Percentiles rank a stretch among this genome's conserved stretches.
Evolutionary conservation across 2,113 vertebrate species (phyloP).

Genomic region (Glareola pratincola): DNA sequence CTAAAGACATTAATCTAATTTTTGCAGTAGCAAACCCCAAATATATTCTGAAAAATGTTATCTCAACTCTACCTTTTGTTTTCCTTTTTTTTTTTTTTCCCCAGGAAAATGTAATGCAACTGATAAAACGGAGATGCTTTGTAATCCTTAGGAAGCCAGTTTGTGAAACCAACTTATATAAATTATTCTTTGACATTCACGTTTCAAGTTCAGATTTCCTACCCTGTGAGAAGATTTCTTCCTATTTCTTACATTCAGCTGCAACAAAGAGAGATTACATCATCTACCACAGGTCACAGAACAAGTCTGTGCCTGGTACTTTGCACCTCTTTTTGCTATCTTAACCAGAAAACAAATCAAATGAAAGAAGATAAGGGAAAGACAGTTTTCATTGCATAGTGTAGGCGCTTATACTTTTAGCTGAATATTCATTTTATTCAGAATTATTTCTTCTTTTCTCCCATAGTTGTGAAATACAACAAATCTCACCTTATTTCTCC

Average conservation of each 20-base stretch:
- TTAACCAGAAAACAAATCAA: not conserved
- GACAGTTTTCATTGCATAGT: not conserved
- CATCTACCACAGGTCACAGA: not conserved
- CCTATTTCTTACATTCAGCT: not conserved
- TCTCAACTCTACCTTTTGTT: not conserved
- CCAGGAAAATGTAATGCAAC: not conserved
- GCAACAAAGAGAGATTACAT: not conserved
- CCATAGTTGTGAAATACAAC: not conserved
- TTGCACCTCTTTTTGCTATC: not conserved
- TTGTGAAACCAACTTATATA: not conserved
- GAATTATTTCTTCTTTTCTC: not conserved
- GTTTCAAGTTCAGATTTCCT: not conserved
- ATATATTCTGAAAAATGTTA: not conserved
- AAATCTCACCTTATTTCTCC: not conserved
- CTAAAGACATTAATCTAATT: not conserved
- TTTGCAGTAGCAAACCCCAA: not conserved
- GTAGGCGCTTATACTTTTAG: not conserved
- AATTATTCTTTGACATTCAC: not conserved
- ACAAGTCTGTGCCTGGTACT: not conserved
- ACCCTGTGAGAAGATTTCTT: not conserved
- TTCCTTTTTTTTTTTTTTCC: too few species aligned
- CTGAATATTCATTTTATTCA: not conserved
- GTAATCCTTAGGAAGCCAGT: not conserved
- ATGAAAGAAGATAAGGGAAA: not conserved
- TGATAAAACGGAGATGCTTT: not conserved